Evolutionary conservation across 2,113 vertebrate species (phyloP).

Genomic region (Hystrix brachyura): DNA sequence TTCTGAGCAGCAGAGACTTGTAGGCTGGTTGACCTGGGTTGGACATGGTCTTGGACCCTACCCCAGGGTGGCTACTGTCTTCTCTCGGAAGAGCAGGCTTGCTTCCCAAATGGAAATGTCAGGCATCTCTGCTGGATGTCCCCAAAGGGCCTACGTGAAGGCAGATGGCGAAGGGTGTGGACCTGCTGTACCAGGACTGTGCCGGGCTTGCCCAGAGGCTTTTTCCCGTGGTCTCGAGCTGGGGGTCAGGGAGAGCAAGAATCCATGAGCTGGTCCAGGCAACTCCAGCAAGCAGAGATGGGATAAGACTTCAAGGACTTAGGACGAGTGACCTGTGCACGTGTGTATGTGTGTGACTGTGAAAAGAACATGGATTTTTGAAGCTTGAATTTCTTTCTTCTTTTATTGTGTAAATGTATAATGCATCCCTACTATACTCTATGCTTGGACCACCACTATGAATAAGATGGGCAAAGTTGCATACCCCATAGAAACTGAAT

Average conservation of each 20-base stretch:
- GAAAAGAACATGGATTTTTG: not conserved
- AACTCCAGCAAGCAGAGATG: not conserved
- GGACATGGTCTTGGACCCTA: not conserved
- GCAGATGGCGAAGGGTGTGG: not conserved
- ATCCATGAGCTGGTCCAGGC: not conserved
- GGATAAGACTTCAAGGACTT: not conserved
- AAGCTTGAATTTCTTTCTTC: constrained; percentile 11
- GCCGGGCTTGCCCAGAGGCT: not conserved
- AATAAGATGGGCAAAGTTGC: not conserved
- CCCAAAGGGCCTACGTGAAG: not conserved
- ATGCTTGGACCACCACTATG: not conserved
- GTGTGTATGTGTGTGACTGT: not conserved
- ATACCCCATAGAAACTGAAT: not conserved
- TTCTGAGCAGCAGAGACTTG: not conserved
- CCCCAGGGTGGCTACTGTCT: not conserved
- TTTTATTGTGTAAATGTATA: constrained; percentile 9
- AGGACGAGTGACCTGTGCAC: not conserved
- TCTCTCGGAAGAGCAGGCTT: not conserved
- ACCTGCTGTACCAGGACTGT: too few relatives aligned
- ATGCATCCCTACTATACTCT: not conserved
- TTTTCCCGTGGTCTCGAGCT: not conserved
- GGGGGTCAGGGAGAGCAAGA: not conserved
- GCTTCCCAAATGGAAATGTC: not conserved
- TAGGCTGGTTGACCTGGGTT: not conserved
- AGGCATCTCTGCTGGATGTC: not conserved